phyloP scores from a whole-genome alignment of 2,888 invertebrate species.

The Dysmachus trigonus region DNA sequence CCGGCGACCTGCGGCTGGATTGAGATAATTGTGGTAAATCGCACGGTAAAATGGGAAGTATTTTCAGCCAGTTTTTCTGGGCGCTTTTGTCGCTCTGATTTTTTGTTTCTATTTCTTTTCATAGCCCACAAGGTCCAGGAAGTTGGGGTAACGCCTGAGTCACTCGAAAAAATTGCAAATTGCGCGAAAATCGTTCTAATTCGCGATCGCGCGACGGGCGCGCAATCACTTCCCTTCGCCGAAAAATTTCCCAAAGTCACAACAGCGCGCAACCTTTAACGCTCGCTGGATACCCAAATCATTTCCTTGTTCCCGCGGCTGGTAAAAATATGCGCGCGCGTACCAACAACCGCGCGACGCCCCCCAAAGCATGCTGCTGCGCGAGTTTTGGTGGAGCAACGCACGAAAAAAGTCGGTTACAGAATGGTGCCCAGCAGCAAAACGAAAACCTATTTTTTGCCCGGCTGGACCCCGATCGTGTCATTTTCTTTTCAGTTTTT shows the following conservation, averaged over 20 bases:
- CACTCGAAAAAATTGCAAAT: neutral
- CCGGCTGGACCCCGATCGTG: neutral
- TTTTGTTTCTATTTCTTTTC: neutral
- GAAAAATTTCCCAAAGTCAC: neutral
- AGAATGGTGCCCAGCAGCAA: neutral
- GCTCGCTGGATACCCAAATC: conserved; percentile 4
- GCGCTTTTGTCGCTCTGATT: neutral
- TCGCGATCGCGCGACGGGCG: neutral
- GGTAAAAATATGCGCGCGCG: neutral
- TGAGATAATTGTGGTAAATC: neutral
- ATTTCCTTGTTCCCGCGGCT: neutral
- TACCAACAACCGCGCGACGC: neutral
- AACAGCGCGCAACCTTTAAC: conserved; percentile 29
- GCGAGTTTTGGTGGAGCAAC: neutral
- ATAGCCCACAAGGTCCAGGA: neutral
- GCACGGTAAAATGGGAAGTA: neutral
- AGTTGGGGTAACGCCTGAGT: neutral
- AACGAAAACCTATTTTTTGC: neutral
- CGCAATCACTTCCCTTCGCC: conserved; percentile 6
- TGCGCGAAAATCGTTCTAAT: conserved; percentile 28
- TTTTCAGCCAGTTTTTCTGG: neutral
- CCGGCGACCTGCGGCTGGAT: neutral
- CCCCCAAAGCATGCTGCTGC: neutral
- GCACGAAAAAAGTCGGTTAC: neutral
- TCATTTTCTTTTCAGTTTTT: neutral